Evolutionary conservation across 2,888 invertebrate genomes (phyloP).

Genomic region (Phlogophora meticulosa): DNA sequence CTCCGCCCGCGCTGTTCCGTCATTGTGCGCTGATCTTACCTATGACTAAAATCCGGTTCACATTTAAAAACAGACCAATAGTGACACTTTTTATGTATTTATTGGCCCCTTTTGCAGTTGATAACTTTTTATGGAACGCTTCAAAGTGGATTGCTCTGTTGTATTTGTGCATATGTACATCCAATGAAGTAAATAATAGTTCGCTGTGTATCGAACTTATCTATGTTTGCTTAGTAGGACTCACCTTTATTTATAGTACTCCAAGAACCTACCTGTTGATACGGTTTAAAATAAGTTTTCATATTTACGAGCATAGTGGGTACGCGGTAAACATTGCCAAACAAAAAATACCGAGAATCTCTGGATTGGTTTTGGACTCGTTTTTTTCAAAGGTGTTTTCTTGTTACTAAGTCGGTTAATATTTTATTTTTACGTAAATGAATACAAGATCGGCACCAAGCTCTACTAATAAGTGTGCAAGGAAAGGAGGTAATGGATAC

Average conservation of each 20-base stretch:
- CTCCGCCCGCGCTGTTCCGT: conserved; percentile 68
- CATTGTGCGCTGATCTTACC: conserved; percentile 71
- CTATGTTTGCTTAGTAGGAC: conserved; percentile 30
- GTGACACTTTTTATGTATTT: conserved; percentile 40
- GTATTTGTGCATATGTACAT: conserved; percentile 5
- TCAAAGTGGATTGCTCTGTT: not conserved
- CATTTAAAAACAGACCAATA: conserved; percentile 69
- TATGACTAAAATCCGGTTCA: conserved; percentile 85
- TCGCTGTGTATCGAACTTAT: conserved; percentile 36
- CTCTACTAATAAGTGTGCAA: conserved; percentile 78
- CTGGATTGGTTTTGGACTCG: not conserved
- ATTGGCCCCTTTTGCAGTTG: conserved; percentile 8
- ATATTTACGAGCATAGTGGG: not conserved
- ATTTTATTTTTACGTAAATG: conserved; percentile 59
- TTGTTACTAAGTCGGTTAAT: conserved; percentile 38
- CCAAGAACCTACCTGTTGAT: conserved; percentile 31
- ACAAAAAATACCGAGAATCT: not conserved
- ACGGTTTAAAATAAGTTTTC: conserved; percentile 4
- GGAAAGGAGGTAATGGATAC: conserved; percentile 85
- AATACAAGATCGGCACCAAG: conserved; percentile 69
- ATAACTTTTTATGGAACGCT: not conserved
- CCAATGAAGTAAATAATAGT: conserved; percentile 42
- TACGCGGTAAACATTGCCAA: conserved; percentile 1
- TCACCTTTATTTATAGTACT: conserved; percentile 40
- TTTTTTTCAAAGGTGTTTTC: conserved; percentile 2